Base-by-base conservation (phyloP, 2,797 vertebrate species). In the Acomys russatus region DNA sequence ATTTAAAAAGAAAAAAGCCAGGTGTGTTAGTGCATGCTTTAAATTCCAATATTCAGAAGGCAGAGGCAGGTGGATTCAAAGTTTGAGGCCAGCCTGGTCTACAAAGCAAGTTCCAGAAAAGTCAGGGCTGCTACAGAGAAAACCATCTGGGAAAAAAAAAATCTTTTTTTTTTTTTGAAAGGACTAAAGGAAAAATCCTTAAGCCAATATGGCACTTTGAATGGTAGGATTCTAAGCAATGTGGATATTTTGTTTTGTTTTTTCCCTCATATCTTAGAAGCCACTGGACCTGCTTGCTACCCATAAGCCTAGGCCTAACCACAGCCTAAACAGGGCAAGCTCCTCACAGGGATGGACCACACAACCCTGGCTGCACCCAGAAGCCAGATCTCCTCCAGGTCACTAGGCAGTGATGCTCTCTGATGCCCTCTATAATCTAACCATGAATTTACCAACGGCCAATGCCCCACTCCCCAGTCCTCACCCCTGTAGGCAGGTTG, bases 401-500 rank as follows among this genome's bases (percentile, higher is more conserved):
- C 74, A 68, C 12, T 0, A 9, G 6, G 54, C 33, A 84, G 79
- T 61, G 49, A 15, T 74, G 17, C 80, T 6, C 25, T 38, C 73
- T 44, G 44, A 44, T 44, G 56, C 38, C 63, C 59, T n/a, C 51
- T 83, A 51, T 68, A 33, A 54, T 35, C 56, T 15, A 35, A 70
- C 54, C 54, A n/a, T 73, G 59, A 91, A 28, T 87, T 77, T 85
- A 92, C 93, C 90, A 95, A 96, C 84, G 44, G 3, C 44, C 44
- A 44, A 4, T 44, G 44, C 44, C 44, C 44, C 44, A 44, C 4
- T 44, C 51, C 38, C 28, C 86, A 22, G 9, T 44, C 73, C 51
- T 86, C 85, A 14, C 49, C 6, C 20, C 54, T 11, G 2, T 33
- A n/a, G 73, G 6, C 12, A 6, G 4, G 2, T 25, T 59, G 28